Base-by-base conservation (phyloP, 2,797 vertebrate species). In the Sus cebifrons region DNA sequence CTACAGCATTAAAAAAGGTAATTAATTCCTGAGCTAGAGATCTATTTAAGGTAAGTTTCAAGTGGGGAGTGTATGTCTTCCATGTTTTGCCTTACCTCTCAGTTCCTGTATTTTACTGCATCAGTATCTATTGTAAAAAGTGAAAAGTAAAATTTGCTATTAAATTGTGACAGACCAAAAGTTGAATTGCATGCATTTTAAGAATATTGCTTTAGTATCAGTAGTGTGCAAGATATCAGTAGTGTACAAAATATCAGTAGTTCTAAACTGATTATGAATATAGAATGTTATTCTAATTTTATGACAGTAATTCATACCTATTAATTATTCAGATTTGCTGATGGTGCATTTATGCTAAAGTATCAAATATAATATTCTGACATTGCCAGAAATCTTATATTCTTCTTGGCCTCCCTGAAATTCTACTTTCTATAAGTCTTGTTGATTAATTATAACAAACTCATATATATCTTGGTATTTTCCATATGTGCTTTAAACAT, bases 391-490 rank as follows among this genome's bases (percentile, higher is more conserved):
- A 84, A 74, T 73, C 18, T 89, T 89, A 73, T 32, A 58, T 58
- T 96, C n/a, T 68, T 52, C 5, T 25, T 49, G n/a, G 20, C 6
- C 3, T 90, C 11, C 49, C 54, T 90, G 23, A 92, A 91, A 84
- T 67, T 86, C 29, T 81, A 29, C 20, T 64, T 91, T 67, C 56
- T 73, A 29, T 5, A 81, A 36, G 6, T 62, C 16, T 15, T 54
- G 5, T 88, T 83, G 23, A 89, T 86, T 87, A 82, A 65, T n/a
- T 52, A 60, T 81, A 97, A 87, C 74, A 86, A 93, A 36, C 25
- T 71, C 68, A 1, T 64, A 62, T 58, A 73, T 77, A 95, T 3
- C 8, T 84, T 91, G n/a, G 6, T 40, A 92, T 96, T 64, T 95
- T 71, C 65, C 65, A 65, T 1, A 11, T 89, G 23, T 92, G 12